Conservation (phyloP, 2,888 invertebrate species). For the Meganola albula region DNA sequence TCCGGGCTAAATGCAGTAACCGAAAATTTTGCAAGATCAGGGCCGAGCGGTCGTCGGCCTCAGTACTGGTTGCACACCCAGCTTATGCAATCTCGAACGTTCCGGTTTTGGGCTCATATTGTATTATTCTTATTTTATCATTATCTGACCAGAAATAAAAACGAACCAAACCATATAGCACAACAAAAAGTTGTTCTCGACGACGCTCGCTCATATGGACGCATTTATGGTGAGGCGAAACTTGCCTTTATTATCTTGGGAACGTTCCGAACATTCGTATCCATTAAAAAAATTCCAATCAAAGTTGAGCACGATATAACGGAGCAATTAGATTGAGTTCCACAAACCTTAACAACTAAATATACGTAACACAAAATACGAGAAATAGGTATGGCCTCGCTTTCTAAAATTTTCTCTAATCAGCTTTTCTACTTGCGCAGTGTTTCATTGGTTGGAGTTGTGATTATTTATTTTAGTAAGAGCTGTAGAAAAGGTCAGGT, state of each 20-base stretch:
- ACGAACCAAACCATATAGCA: constrained; percentile 16
- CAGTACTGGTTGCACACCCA: constrained; percentile 42
- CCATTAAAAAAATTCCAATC: too few relatives aligned
- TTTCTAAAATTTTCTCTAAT: too few relatives aligned
- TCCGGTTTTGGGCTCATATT: constrained; percentile 45
- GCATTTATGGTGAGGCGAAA: constrained; percentile 14
- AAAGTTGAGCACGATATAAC: too few relatives aligned
- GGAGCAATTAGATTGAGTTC: not conserved
- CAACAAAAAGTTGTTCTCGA: too few relatives aligned
- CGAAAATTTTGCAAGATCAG: constrained; percentile 44
- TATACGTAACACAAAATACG: constrained; percentile 6
- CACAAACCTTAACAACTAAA: not conserved
- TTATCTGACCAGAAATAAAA: constrained; percentile 31
- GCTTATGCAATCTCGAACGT: constrained; percentile 56
- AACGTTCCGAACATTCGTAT: constrained; percentile 14
- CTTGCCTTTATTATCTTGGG: constrained; percentile 19
- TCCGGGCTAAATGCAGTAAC: constrained; percentile 9
- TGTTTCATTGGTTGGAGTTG: too few relatives aligned
- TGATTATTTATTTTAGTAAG: too few relatives aligned
- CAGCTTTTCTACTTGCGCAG: too few relatives aligned
- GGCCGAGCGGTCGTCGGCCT: constrained; percentile 52
- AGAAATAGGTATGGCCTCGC: too few relatives aligned
- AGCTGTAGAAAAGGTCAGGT: too few relatives aligned
- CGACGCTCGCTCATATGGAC: constrained; percentile 13
- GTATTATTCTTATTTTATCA: constrained; percentile 38